A percentile compares a stretch with the other conserved stretches of the same genome.
Conservation (phyloP, 2,888 invertebrate species). For the Drosophila peninsularis region DNA sequence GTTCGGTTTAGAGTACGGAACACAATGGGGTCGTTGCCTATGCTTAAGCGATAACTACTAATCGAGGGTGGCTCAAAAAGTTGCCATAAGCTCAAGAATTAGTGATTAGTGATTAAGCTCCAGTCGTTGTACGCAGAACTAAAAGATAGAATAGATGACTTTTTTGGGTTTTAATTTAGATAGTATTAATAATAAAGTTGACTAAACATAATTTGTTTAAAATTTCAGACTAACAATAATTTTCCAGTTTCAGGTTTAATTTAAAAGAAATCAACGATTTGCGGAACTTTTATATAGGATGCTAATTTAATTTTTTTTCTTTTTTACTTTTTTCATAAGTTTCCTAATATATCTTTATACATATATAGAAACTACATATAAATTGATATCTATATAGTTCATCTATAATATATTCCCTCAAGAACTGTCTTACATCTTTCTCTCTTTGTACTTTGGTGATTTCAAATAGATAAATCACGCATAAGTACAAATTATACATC, state of each 20-base stretch:
- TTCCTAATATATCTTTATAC: too few relatives aligned
- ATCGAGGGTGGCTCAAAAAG: slow-evolving; percentile 24
- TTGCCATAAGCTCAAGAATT: neutral
- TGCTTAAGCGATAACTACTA: slow-evolving; percentile 20
- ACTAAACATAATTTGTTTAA: neutral
- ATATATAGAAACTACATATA: too few relatives aligned
- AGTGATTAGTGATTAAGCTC: neutral
- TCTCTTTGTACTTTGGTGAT: neutral
- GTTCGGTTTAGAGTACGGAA: neutral
- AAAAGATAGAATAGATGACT: neutral
- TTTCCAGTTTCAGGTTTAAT: too few relatives aligned
- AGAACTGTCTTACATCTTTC: too few relatives aligned
- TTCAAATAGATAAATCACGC: neutral
- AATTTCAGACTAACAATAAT: too few relatives aligned
- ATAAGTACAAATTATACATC: neutral
- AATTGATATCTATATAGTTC: too few relatives aligned
- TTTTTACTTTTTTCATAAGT: too few relatives aligned
- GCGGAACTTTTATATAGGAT: too few relatives aligned
- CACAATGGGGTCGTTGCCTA: slow-evolving; percentile 14
- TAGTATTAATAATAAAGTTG: neutral
- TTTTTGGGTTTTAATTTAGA: neutral
- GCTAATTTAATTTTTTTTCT: too few relatives aligned
- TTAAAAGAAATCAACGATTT: too few relatives aligned
- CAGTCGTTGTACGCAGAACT: too few relatives aligned
- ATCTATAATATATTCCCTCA: too few relatives aligned